A percentile compares a stretch with the other conserved stretches of the same genome.
Evolutionary conservation across 2,888 invertebrate species (phyloP).

Genomic region (Napeogenes inachia): DNA sequence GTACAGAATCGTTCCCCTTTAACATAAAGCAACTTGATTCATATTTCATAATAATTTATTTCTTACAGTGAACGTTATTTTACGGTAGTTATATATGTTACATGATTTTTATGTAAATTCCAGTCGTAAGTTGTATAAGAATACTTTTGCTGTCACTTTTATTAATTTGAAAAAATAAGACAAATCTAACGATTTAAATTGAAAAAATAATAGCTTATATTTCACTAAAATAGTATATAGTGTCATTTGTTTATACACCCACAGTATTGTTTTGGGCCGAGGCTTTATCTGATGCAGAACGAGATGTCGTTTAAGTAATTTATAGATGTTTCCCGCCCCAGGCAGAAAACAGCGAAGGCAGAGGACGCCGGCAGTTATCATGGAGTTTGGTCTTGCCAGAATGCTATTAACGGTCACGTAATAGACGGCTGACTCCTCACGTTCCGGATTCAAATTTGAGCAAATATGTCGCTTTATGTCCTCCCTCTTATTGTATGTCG

Average conservation of each 20-base stretch:
- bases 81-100: conserved; percentile 9
- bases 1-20: conserved; percentile 73
- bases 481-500: conserved; percentile 54
- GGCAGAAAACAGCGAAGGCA: conserved; percentile 58
- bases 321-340: conserved; percentile 72
- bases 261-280: conserved; percentile 70
- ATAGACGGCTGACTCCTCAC: conserved; percentile 63
- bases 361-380: conserved; percentile 48
- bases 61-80: conserved; percentile 10
- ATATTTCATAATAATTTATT: conserved; percentile 25
- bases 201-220: neutral
- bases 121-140: neutral
- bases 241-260: conserved; percentile 65
- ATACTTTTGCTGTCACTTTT: neutral
- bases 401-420: conserved; percentile 71
- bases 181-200: neutral
- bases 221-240: conserved; percentile 32
- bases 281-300: conserved; percentile 72
- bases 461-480: conserved; percentile 57
- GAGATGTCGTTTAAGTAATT: conserved; percentile 74
- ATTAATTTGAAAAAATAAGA: neutral
- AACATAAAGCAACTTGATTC: conserved; percentile 65
- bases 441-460: conserved; percentile 67
- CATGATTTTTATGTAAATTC: neutral
- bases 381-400: conserved; percentile 43